Evolutionary conservation across 64 coral and sea anemone species (phyloP), one percentile per base, ranked within the genome.

Genomic region (Exaiptasia diaphana): DNA sequence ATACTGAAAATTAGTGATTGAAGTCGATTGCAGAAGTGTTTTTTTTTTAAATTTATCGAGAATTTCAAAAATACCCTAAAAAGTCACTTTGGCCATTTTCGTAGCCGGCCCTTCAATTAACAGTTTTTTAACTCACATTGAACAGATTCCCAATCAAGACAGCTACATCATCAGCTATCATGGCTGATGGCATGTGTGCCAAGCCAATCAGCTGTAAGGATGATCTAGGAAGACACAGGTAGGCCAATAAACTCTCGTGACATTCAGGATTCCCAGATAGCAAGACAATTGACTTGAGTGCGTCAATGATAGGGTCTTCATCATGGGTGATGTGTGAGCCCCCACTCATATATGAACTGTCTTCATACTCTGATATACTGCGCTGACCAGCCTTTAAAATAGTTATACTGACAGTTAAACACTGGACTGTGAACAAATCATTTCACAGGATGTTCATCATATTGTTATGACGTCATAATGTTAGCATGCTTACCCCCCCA

Each of bases 91-190:
- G n/a, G n/a, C n/a, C n/a, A n/a, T n/a, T n/a, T n/a, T n/a, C n/a
- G n/a, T n/a, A n/a, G n/a, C n/a, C n/a, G n/a, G n/a, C n/a, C n/a
- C n/a, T n/a, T n/a, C n/a, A n/a, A n/a, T n/a, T n/a, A n/a, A n/a
- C n/a, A n/a, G n/a, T n/a, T n/a, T n/a, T n/a, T n/a, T n/a, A 39
- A 96, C 92, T 96, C 32, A 96, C 92, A 89, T 91, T 92, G 74
- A 91, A 91, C 36, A 99, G 76, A 60, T 99, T 99, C 22, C 90
- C 90, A 58, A 99, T 89, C 5, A 99, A 74, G 32, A 92, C 80
- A 6, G 95, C 95, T 64, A 99, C 70, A 41, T 91, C 76, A 50
- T 85, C 83, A 41, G 90, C 81, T 18, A 99, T 86, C 68, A 71
- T 61, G 3, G 76, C 33, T n/a, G 63, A 52, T 1, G 85, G 79